phyloP scores from a whole-genome alignment of 2,888 invertebrate species.

The Sinodicranocentrus sp. region DNA sequence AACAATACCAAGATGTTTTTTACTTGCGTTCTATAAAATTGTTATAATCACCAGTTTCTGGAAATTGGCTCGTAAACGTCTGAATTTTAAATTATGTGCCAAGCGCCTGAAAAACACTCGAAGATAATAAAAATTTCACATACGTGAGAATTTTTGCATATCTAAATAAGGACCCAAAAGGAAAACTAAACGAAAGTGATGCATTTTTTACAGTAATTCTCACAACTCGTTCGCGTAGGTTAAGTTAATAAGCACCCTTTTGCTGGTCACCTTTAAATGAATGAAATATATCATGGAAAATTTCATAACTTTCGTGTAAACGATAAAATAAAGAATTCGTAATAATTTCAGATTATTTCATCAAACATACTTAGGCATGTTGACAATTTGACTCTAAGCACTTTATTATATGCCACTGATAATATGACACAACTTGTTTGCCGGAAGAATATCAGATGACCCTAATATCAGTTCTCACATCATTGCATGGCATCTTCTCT shows the following conservation, averaged over 20 bases:
- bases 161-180: too few species aligned
- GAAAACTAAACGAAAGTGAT: too few species aligned
- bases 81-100: too few species aligned
- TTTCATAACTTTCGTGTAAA: slow-evolving; percentile 29
- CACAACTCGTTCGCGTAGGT: too few species aligned
- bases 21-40: too few species aligned
- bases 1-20: too few species aligned
- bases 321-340: slow-evolving; percentile 44
- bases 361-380: slow-evolving; percentile 16
- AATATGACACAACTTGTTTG: slow-evolving; percentile 19
- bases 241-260: slow-evolving; percentile 37
- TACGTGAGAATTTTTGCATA: too few species aligned
- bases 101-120: too few species aligned
- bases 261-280: slow-evolving; percentile 16
- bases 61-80: too few species aligned
- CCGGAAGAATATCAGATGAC: slow-evolving; percentile 49
- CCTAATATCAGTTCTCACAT: slow-evolving; percentile 41
- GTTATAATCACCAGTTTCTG: too few species aligned
- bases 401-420: not conserved
- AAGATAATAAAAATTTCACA: too few species aligned
- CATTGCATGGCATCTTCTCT: slow-evolving; percentile 17
- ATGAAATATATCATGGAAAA: slow-evolving; percentile 46
- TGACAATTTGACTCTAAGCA: slow-evolving; percentile 2
- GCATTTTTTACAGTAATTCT: slow-evolving; percentile 2
- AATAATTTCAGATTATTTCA: not conserved